phyloP scores from a whole-genome alignment of 1,140 invertebrate species.

The Alviniconcha marisindica region DNA sequence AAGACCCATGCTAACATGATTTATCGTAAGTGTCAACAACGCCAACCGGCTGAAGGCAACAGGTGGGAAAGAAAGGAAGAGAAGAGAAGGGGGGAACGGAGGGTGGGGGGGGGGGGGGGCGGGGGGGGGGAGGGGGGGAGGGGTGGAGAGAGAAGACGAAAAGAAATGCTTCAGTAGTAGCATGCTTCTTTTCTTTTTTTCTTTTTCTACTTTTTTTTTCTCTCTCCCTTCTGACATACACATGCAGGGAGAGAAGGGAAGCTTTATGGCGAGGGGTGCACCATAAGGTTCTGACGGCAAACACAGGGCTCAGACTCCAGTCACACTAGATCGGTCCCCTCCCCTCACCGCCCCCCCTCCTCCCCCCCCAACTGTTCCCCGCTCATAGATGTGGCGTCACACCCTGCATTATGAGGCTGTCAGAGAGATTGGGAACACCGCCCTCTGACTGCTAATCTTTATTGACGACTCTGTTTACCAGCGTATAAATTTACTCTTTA shows the following conservation, averaged over 20 bases:
- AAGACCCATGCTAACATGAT: slow-evolving; percentile 10
- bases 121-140: background rate
- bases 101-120: background rate
- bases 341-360: no score
- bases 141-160: background rate
- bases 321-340: no score
- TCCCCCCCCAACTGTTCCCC: background rate
- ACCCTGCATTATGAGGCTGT: slow-evolving; percentile 15
- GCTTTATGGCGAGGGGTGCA: no score
- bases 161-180: no score
- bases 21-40: slow-evolving; percentile 14
- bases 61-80: background rate
- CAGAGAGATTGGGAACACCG: background rate
- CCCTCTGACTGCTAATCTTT: background rate
- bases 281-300: no score
- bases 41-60: background rate
- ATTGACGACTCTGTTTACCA: slow-evolving; percentile 29
- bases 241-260: no score
- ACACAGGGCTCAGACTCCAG: no score
- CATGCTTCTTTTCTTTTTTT: no score
- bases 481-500: slow-evolving; percentile 33
- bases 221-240: no score
- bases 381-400: background rate
- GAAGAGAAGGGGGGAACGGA: background rate
- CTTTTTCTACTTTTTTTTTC: no score